phyloP scores from a whole-genome alignment of 2,113 vertebrate species.

The Dascyllus trimaculatus region DNA sequence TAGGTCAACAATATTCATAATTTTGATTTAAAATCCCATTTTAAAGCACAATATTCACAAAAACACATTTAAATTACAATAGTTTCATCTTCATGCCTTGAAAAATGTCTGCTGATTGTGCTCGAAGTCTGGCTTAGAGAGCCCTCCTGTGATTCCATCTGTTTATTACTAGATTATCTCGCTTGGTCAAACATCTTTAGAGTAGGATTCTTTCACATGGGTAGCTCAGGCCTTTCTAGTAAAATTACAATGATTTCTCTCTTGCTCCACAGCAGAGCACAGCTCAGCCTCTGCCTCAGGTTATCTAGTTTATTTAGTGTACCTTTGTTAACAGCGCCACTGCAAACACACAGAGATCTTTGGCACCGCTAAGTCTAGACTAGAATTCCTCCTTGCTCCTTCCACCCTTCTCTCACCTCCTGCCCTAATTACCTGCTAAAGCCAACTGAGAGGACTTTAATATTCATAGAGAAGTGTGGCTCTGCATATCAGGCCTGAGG shows the following conservation, averaged over 20 bases:
- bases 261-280: conserved; percentile 1
- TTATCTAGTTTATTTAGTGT: conserved; percentile 65
- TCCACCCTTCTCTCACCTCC: conserved; percentile 53
- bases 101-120: no score
- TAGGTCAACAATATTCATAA: no score
- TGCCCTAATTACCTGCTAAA: conserved; percentile 62
- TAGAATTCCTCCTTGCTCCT: conserved; percentile 25
- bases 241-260: neutral
- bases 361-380: conserved; percentile 83
- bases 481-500: conserved; percentile 67
- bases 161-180: no score
- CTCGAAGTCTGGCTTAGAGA: no score
- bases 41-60: no score
- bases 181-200: no score
- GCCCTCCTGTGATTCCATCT: no score
- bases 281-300: conserved; percentile 19
- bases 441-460: conserved; percentile 67
- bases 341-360: conserved; percentile 65
- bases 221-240: neutral
- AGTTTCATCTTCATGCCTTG: no score
- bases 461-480: conserved; percentile 78
- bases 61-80: no score
- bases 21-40: no score
- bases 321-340: conserved; percentile 66
- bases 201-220: no score